Evolutionary conservation across 2,797 vertebrate species (phyloP).

Genomic region (Gallirallus australis): DNA sequence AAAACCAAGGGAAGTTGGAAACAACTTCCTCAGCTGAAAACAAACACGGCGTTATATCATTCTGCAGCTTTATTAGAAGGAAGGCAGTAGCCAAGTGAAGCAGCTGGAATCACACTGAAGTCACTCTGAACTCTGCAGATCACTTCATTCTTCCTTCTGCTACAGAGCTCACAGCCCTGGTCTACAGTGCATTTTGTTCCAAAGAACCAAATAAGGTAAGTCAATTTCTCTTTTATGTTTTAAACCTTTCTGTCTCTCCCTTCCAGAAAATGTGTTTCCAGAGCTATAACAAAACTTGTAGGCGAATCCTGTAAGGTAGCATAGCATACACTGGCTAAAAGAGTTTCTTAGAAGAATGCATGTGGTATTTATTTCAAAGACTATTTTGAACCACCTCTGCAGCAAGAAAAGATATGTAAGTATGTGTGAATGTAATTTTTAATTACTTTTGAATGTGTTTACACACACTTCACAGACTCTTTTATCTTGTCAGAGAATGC

Average conservation of each 20-base stretch:
- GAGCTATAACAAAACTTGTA: neutral
- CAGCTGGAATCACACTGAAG: slow-evolving; percentile 49
- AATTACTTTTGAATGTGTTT: neutral
- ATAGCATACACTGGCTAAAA: neutral
- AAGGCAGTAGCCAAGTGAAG: slow-evolving; percentile 61
- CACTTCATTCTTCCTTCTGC: slow-evolving; percentile 46
- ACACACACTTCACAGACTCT: neutral
- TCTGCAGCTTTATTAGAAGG: slow-evolving; percentile 67
- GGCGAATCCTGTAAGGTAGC: neutral
- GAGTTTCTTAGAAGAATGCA: neutral
- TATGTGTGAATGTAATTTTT: neutral
- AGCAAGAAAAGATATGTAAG: neutral
- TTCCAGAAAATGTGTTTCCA: neutral
- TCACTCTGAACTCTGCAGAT: slow-evolving; percentile 42
- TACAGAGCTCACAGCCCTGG: slow-evolving; percentile 34
- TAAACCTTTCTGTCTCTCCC: neutral
- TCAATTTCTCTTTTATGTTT: neutral
- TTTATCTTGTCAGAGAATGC: neutral
- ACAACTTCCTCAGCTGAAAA: slow-evolving; percentile 63
- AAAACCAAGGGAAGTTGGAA: slow-evolving; percentile 69
- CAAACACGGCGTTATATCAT: slow-evolving; percentile 58
- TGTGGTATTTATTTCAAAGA: neutral
- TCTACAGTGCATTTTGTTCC: slow-evolving; percentile 15
- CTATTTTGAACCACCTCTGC: neutral
- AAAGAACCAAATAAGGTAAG: slow-evolving; percentile 67